Evolutionary conservation across 2,888 invertebrate genomes (phyloP), one percentile per base, ranked within the genome.

Genomic region (Lissonota sp.): DNA sequence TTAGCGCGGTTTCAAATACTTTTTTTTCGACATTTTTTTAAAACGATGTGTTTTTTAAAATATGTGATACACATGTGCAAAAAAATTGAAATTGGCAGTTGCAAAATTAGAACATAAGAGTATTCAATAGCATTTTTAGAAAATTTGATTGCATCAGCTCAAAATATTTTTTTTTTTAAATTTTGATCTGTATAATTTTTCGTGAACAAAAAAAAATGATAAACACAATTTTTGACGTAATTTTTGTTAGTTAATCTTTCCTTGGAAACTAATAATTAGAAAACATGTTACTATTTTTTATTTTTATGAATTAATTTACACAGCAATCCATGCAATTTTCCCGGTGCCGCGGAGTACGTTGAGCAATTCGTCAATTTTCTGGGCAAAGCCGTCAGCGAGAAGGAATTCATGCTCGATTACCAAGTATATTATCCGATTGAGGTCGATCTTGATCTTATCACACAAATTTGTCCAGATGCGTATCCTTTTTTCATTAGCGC

Each of bases 351-450:
- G 80, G 84, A 86, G 37, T 76, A 79, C 10, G 90, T 93, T 44
- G 93, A 94, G 74, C 90, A 91, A 44, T 94, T 93, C 83, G 84
- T 94, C n/a, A 88, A 91, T 76, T 86, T 93, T 70, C 85, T 95
- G 79, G 93, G 93, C 26, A 93, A 93, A 58, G 94, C 93, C 60
- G 90, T 95, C 37, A 91, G 93, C 10, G 94, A 94, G 76, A 93
- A 93, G 82, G 91, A 93, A 64, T 95, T 97, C 86, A 94, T 96
- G 55, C 93, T 93, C 8, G 97, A 97, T 92, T 97, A 96, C 91
- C 94, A 96, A 90, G 91, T 93, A 0, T 92, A 94, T 78, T 96
- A 95, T 92, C 95, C 96, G 0, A 93, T 97, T 7, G 94, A 94
- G 64, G 93, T 94, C n/a, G 96, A 97, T 88, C 88, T 96, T n/a